These are phyloP conservation scores for Blastobasis lacticolella DNA, from an alignment of 2,888 invertebrate species.

Conservation along the genomic window DNA sequence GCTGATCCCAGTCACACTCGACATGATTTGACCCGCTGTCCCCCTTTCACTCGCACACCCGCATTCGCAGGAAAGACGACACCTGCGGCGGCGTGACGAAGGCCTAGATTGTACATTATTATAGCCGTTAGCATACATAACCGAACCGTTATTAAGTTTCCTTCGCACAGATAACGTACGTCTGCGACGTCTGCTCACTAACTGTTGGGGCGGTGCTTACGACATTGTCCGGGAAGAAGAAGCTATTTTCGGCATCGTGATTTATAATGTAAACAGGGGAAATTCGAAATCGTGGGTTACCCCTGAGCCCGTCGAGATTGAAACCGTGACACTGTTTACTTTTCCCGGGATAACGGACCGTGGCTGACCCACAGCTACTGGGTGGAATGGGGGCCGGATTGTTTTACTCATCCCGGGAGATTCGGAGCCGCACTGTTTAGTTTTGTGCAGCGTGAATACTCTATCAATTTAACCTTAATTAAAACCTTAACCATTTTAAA, in stretches of 20 bases:
- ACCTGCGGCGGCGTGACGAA: not conserved
- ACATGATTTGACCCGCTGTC: too few relatives aligned
- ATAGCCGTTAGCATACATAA: slow-evolving; percentile 4
- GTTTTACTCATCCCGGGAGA: slow-evolving; percentile 24
- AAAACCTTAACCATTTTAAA: too few relatives aligned
- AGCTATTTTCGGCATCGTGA: not conserved
- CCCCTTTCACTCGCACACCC: too few relatives aligned
- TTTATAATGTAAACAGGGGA: not conserved
- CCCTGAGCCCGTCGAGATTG: slow-evolving; percentile 22
- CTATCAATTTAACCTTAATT: too few relatives aligned
- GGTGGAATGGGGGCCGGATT: slow-evolving; percentile 20
- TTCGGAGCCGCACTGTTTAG: slow-evolving; percentile 12
- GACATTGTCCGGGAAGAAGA: not conserved
- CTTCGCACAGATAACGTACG: not conserved
- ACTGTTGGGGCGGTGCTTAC: not conserved
- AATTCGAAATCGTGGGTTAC: not conserved
- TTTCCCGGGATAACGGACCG: slow-evolving; percentile 35
- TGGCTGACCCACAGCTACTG: slow-evolving; percentile 35
- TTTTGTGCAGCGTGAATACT: slow-evolving; percentile 9
- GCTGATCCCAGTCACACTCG: too few relatives aligned
- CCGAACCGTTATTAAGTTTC: slow-evolving; percentile 5
- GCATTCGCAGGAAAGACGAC: not conserved
- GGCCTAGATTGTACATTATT: too few relatives aligned
- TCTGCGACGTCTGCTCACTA: not conserved
- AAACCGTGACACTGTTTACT: slow-evolving; percentile 33